Evolutionary conservation across 92 coral and sea anemone species (phyloP).

Genomic region (Zoanthus gigantus): DNA sequence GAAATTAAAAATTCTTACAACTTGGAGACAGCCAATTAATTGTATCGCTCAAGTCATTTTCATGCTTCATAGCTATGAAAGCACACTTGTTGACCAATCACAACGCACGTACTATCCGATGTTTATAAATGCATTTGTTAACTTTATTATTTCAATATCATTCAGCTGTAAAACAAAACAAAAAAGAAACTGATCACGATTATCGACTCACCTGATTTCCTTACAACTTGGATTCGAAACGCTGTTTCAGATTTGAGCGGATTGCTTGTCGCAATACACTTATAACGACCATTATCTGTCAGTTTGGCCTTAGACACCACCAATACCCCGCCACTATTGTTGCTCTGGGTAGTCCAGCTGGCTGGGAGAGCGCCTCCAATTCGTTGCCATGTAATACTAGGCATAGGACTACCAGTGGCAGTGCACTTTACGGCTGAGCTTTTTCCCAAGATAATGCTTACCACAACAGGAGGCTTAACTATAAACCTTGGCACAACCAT

Average conservation of each 20-base stretch:
- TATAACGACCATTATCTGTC: constrained; percentile 34
- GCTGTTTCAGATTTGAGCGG: constrained; percentile 36
- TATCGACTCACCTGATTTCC: neutral
- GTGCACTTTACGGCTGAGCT: neutral
- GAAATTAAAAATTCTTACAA: no score
- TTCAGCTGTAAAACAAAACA: no score
- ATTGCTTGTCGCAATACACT: constrained; percentile 38
- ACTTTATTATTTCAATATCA: no score
- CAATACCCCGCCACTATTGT: neutral
- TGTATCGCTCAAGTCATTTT: no score
- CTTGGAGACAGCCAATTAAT: no score
- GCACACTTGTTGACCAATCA: no score
- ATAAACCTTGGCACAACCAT: constrained; percentile 39
- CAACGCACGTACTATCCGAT: no score
- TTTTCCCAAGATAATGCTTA: neutral
- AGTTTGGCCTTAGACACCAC: neutral
- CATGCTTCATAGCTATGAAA: no score
- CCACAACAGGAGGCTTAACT: constrained; percentile 4
- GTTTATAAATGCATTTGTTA: no score
- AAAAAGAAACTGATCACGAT: no score
- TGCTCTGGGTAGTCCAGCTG: constrained; percentile 6
- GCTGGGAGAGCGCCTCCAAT: constrained; percentile 30
- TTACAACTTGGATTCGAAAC: constrained; percentile 1
- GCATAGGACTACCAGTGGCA: constrained; percentile 31
- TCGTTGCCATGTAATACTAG: constrained; percentile 42